Conservation (phyloP, 2,797 vertebrate genomes). For the Masticophis lateralis region DNA sequence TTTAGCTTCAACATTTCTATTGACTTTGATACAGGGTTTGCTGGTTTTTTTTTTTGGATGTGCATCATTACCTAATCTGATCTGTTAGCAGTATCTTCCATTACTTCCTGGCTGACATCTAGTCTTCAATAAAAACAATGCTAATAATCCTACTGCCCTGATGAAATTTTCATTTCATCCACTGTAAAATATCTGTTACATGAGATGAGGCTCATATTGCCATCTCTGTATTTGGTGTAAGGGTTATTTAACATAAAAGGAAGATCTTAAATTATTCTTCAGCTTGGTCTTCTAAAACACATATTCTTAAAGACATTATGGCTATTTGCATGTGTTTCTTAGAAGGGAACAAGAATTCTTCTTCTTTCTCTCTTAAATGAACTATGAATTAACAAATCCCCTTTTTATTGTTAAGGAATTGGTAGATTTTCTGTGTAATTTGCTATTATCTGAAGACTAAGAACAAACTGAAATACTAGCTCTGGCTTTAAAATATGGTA, state of each 20-base stretch:
- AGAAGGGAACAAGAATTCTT: constrained; percentile 58
- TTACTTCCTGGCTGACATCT: neutral
- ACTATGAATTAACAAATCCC: constrained; percentile 69
- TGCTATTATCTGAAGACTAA: constrained; percentile 77
- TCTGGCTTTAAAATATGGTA: constrained; percentile 72
- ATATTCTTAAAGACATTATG: constrained; percentile 46
- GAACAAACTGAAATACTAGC: constrained; percentile 75
- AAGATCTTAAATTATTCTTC: neutral
- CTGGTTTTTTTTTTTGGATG: neutral
- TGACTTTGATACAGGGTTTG: neutral
- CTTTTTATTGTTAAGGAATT: constrained; percentile 67
- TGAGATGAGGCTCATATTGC: neutral
- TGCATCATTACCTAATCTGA: neutral
- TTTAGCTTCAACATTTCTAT: neutral
- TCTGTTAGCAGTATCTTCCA: neutral
- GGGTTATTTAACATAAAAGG: constrained; percentile 11
- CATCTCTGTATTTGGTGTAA: neutral
- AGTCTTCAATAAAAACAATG: constrained; percentile 2
- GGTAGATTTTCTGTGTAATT: constrained; percentile 76
- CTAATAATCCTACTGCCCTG: neutral
- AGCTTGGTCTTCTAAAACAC: constrained; percentile 5
- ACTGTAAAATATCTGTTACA: neutral
- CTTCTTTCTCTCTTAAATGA: constrained; percentile 60
- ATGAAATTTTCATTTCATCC: constrained; percentile 25
- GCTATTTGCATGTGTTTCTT: constrained; percentile 64